Base-by-base conservation (phyloP, 2,888 invertebrate genomes). In the Nezara viridula region DNA sequence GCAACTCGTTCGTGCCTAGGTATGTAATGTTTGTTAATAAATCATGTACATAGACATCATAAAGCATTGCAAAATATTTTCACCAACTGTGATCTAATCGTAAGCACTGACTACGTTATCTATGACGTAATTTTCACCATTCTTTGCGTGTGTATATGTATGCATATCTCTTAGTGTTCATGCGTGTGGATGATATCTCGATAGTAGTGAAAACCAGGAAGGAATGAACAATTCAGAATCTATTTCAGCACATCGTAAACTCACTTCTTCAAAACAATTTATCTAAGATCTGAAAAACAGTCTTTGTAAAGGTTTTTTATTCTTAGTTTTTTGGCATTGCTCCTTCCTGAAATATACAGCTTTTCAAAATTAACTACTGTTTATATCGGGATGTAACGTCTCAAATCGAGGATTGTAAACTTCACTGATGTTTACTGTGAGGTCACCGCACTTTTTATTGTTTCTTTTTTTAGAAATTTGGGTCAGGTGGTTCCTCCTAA, bases 391-490 rank as follows among this genome's bases (percentile, higher is more conserved):
- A 27, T 60, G 60, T 27, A 60, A 2, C 60, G 60, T 60, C 27
- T 60, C 60, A 60, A 60, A 60, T 60, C 60, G 27, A 27, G 27
- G 27, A 60, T 60, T 60, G 60, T 60, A 60, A 27, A 60, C 60
- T 60, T n/a, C 27, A 5, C 27, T 60, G 27, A 40, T 77, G 77
- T 40, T 77, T 77, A 77, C 77, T n/a, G 77, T 3, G 77, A 40
- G 77, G 40, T 77, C 77, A 77, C 40, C 77, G 77, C 77, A 40
- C 77, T 77, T 77, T 77, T 77, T 77, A 77, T 77, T 77, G 24
- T 40, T 77, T 40, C 40, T 77, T 27, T 60, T 60, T 60, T 60
- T 60, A 60, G 60, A 60, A 14, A 60, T 60, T 60, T 60, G 60
- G 60, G 60, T 60, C 27, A 60, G 60, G 14, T 27, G 2, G 27